Conservation (phyloP, 1,140 invertebrate genomes). For the Amphibalanus amphitrite region DNA sequence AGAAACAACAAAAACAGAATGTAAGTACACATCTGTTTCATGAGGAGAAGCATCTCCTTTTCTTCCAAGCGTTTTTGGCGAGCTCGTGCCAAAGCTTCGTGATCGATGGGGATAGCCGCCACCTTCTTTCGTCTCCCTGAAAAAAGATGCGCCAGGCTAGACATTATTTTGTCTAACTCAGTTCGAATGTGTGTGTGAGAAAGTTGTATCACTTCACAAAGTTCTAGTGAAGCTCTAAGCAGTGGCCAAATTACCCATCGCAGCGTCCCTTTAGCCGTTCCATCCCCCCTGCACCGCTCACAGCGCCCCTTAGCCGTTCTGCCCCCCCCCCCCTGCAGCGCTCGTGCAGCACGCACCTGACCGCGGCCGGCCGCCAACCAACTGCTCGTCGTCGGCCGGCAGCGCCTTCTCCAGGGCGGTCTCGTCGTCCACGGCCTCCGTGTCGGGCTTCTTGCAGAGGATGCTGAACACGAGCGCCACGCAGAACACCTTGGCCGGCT, state of each 20-base stretch:
- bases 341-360: no score
- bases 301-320: no score
- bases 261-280: no score
- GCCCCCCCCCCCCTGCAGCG: no score
- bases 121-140: constrained; percentile 17
- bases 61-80: constrained; percentile 29
- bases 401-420: constrained; percentile 27
- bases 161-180: no score
- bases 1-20: constrained; percentile 32
- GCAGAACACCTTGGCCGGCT: constrained; percentile 33
- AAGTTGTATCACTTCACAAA: no score
- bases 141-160: no score
- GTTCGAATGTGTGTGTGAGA: no score
- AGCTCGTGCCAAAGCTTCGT: constrained; percentile 23
- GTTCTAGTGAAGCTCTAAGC: no score
- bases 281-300: no score
- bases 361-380: constrained; percentile 1
- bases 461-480: constrained; percentile 31
- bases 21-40: constrained; percentile 29
- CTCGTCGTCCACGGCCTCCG: constrained; percentile 29
- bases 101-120: constrained; percentile 8
- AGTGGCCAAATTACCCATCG: no score
- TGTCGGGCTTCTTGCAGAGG: constrained; percentile 30
- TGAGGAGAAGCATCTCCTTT: constrained; percentile 29
- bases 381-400: constrained; percentile 19